A percentile compares a stretch with the other conserved stretches of the same genome.
These are phyloP conservation scores for Harmothoe impar DNA, from an alignment of 2,888 invertebrate genomes.

Conservation along the genomic window DNA sequence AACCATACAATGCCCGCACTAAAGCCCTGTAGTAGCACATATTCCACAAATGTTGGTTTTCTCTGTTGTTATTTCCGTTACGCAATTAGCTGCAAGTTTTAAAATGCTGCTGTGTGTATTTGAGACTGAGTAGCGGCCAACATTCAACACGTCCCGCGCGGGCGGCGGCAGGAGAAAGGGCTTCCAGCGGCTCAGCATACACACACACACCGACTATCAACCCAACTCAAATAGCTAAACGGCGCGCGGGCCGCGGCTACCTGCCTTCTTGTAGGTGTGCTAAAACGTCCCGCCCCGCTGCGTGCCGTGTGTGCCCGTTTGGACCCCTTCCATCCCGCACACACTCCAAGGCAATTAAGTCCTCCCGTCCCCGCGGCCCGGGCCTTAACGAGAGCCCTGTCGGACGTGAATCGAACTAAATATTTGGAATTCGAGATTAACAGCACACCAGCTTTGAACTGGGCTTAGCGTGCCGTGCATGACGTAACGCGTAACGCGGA, in stretches of 20 bases:
- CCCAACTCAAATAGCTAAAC: slow-evolving; percentile 19
- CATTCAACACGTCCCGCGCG: slow-evolving; percentile 27
- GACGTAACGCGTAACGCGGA: background rate
- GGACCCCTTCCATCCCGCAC: background rate
- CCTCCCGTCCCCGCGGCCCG: background rate
- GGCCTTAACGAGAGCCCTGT: slow-evolving; percentile 50
- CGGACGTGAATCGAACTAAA: slow-evolving; percentile 53
- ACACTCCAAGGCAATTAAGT: slow-evolving; percentile 37
- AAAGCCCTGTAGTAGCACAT: slow-evolving; percentile 9
- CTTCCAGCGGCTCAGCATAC: background rate
- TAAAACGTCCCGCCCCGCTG: background rate
- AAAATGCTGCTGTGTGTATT: slow-evolving; percentile 54
- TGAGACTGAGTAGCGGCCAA: background rate
- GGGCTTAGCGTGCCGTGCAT: background rate
- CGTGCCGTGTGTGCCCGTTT: background rate
- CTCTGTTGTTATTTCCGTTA: slow-evolving; percentile 40
- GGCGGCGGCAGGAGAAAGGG: background rate
- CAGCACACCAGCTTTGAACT: background rate
- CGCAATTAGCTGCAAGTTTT: slow-evolving; percentile 48
- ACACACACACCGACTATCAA: background rate
- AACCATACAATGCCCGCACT: background rate
- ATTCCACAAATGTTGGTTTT: slow-evolving; percentile 41
- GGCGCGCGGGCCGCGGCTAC: background rate
- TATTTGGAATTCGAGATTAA: slow-evolving; percentile 54
- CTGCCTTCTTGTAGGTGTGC: background rate